A percentile compares a stretch with the other conserved stretches of the same genome.
Evolutionary conservation across 2,888 invertebrate genomes (phyloP).

Genomic region (Epicampocera succincta): DNA sequence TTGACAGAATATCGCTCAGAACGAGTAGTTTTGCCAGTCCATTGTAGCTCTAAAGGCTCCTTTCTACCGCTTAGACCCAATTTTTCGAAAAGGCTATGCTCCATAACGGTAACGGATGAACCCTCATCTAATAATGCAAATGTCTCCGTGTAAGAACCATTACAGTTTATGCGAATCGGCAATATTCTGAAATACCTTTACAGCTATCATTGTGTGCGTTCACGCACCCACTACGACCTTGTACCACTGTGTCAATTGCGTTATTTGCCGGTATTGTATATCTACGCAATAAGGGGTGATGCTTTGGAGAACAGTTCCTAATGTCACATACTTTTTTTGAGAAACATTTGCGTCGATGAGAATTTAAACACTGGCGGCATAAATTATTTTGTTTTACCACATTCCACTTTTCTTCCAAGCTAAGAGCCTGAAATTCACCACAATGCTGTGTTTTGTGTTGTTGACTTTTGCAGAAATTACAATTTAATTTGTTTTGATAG

Average conservation of each 20-base stretch:
- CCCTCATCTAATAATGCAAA: constrained; percentile 47
- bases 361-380: too few relatives aligned
- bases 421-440: constrained; percentile 29
- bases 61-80: constrained; percentile 8
- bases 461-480: constrained; percentile 35
- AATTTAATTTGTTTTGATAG: constrained; percentile 1
- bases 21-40: too few relatives aligned
- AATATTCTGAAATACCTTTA: constrained; percentile 40
- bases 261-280: neutral
- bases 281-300: constrained; percentile 50
- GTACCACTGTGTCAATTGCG: too few relatives aligned
- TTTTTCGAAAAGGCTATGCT: too few relatives aligned
- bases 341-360: too few relatives aligned
- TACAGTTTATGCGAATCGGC: constrained; percentile 8
- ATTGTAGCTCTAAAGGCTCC: constrained; percentile 29
- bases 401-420: constrained; percentile 42
- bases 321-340: constrained; percentile 36
- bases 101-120: constrained; percentile 52
- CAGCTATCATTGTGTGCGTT: constrained; percentile 34
- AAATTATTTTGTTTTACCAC: too few relatives aligned
- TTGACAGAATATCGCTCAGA: too few relatives aligned
- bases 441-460: constrained; percentile 35
- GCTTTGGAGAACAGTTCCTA: constrained; percentile 29
- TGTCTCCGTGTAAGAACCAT: too few relatives aligned
- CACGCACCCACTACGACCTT: constrained; percentile 7